phyloP scores from a whole-genome alignment of 2,888 invertebrate species.

The Cataglyphis livida region DNA sequence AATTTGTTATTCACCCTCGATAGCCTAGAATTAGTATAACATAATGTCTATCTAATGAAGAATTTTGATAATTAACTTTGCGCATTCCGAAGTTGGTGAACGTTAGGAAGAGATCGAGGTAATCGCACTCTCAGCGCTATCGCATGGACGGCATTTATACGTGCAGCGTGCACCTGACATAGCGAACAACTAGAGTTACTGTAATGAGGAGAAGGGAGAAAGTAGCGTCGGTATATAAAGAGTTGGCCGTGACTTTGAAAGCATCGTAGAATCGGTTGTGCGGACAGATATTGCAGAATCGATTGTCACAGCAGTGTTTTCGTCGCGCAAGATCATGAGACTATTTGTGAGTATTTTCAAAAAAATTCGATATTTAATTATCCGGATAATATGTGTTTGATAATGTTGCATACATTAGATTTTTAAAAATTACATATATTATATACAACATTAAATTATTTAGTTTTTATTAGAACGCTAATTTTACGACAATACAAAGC shows the following conservation, averaged over 20 bases:
- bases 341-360: conserved; percentile 77
- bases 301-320: conserved; percentile 58
- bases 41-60: background rate
- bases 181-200: conserved; percentile 57
- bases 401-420: background rate
- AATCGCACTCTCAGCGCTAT: background rate
- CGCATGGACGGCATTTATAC: conserved; percentile 40
- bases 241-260: conserved; percentile 85
- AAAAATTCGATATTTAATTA: background rate
- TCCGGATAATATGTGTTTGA: background rate
- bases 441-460: background rate
- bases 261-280: conserved; percentile 76
- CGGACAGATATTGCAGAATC: conserved; percentile 59
- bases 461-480: background rate
- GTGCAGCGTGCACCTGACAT: conserved; percentile 22
- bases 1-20: background rate
- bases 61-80: conserved; percentile 20
- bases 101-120: conserved; percentile 7
- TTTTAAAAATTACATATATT: background rate
- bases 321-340: conserved; percentile 74
- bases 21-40: background rate
- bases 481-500: background rate
- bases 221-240: conserved; percentile 84
- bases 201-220: conserved; percentile 83
- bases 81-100: conserved; percentile 18